Conservation (phyloP, 2,113 vertebrate species). For the Syngnathus typhle region DNA sequence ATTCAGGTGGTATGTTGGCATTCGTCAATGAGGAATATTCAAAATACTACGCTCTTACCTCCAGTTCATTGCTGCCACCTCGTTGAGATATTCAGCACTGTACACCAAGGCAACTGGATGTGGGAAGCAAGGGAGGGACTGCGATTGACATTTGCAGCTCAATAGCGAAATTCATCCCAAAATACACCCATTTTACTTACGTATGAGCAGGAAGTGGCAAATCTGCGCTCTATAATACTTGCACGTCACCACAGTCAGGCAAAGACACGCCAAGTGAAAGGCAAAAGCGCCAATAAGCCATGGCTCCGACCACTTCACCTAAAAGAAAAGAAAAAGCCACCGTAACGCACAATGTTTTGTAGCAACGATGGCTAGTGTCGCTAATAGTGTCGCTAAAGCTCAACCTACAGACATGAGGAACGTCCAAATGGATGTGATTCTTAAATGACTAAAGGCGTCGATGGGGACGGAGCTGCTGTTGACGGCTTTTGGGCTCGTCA, state of each 20-base stretch:
- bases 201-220: conserved; percentile 81
- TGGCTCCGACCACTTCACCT: conserved; percentile 89
- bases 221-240: conserved; percentile 80
- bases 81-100: conserved; percentile 88
- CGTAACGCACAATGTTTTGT: background rate
- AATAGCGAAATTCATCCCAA: background rate
- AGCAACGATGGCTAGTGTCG: background rate
- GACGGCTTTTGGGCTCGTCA: conserved; percentile 54
- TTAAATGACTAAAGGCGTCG: conserved; percentile 69
- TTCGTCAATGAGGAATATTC: too few species aligned
- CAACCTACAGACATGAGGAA: conserved; percentile 72
- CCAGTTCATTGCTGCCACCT: conserved; percentile 92
- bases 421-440: conserved; percentile 72
- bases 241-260: conserved; percentile 74
- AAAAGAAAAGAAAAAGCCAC: background rate
- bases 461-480: conserved; percentile 67
- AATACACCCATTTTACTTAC: conserved; percentile 78
- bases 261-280: conserved; percentile 81
- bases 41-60: conserved; percentile 65
- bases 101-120: conserved; percentile 78
- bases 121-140: background rate
- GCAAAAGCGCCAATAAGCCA: conserved; percentile 80
- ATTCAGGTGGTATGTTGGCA: background rate
- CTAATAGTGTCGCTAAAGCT: background rate
- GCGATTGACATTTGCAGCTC: background rate